A percentile compares a stretch with the other conserved stretches of the same genome.
Conservation (phyloP, 2,113 vertebrate genomes). For the Thryonomys swinderianus region DNA sequence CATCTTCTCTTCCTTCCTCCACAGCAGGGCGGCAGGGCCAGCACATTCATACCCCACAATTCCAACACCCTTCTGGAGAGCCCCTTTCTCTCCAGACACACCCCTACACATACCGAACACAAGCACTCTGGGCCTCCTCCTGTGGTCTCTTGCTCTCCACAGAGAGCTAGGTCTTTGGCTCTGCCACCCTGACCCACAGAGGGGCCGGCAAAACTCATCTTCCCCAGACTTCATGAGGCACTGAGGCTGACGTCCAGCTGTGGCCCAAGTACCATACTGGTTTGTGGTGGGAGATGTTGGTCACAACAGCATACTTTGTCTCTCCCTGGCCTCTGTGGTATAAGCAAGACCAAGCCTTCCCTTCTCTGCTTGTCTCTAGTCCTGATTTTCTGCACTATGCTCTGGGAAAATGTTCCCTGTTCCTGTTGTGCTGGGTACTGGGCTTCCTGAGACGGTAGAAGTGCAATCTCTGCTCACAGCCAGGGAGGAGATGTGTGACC, state of each 20-base stretch:
- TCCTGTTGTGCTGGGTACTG: background rate
- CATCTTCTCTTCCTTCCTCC: accelerated
- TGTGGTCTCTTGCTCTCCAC: background rate
- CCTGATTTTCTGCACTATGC: background rate
- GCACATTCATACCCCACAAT: background rate
- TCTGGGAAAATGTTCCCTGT: background rate
- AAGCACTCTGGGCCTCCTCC: background rate
- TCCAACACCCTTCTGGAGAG: background rate
- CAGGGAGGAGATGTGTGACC: background rate
- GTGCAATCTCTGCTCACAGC: background rate
- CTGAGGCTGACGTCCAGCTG: background rate
- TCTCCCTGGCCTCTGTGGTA: background rate
- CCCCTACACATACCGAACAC: background rate
- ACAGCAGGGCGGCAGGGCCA: background rate
- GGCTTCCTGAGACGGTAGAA: background rate
- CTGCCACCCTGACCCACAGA: background rate
- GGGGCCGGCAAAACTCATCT: background rate
- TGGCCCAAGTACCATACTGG: background rate
- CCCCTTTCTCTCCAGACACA: background rate
- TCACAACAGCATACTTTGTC: background rate
- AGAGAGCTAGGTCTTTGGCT: background rate
- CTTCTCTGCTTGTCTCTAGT: background rate
- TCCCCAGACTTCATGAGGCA: background rate
- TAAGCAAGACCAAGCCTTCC: background rate
- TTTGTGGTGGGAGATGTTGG: background rate